Conservation (phyloP, 2,888 invertebrate species). For the Drosophila peninsularis region DNA sequence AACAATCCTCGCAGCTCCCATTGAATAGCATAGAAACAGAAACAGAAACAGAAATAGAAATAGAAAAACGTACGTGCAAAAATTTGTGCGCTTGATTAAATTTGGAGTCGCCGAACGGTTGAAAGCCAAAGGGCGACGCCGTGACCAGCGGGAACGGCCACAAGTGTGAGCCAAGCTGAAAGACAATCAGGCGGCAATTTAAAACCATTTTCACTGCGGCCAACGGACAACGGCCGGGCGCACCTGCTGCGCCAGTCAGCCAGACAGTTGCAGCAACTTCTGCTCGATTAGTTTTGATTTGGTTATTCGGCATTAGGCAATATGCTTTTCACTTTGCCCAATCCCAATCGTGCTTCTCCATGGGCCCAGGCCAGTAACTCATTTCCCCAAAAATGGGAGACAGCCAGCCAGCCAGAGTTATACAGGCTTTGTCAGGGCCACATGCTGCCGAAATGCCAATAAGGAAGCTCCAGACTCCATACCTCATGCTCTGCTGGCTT, state of each 20-base stretch:
- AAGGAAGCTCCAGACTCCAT: neutral
- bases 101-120: constrained; percentile 56
- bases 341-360: constrained; percentile 11
- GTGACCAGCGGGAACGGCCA: constrained; percentile 58
- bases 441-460: neutral
- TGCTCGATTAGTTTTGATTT: constrained; percentile 81
- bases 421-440: constrained; percentile 23
- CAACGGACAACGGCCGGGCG: constrained; percentile 30
- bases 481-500: neutral
- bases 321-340: constrained; percentile 48
- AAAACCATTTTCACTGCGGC: constrained; percentile 74
- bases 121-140: constrained; percentile 36
- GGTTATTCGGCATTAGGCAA: constrained; percentile 75
- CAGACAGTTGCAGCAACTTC: constrained; percentile 69
- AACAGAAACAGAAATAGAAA: constrained; percentile 67
- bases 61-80: constrained; percentile 76
- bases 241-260: constrained; percentile 47
- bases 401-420: constrained; percentile 32
- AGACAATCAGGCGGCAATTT: constrained; percentile 79
- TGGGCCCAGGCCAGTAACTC: constrained; percentile 47
- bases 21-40: constrained; percentile 72
- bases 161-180: constrained; percentile 73
- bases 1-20: constrained; percentile 32
- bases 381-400: constrained; percentile 29
- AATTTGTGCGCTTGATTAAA: constrained; percentile 81